These are phyloP conservation scores for Chrysotoxum bicinctum DNA, from an alignment of 2,888 invertebrate species.

Conservation along the genomic window DNA sequence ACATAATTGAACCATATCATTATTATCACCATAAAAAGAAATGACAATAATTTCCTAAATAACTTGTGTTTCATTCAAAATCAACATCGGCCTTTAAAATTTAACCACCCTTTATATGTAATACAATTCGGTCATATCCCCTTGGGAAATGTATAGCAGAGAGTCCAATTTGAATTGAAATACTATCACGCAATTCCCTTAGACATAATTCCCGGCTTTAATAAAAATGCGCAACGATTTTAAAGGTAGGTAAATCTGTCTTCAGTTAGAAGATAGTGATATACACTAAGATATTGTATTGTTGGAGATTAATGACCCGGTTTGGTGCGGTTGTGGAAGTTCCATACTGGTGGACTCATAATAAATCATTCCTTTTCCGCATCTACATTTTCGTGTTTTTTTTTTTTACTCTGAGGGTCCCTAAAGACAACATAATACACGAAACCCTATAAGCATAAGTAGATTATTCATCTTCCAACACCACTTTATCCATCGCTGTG, in stretches of 20 bases:
- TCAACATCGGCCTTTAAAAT: too few species aligned
- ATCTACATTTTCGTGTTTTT: slow-evolving; percentile 43
- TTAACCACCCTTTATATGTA: too few species aligned
- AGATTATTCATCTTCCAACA: slow-evolving; percentile 61
- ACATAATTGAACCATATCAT: too few species aligned
- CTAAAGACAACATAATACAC: slow-evolving; percentile 66
- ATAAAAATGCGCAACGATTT: slow-evolving; percentile 16
- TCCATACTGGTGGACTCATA: slow-evolving; percentile 46
- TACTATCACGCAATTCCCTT: neutral
- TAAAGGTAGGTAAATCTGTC: slow-evolving; percentile 30
- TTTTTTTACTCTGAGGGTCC: slow-evolving; percentile 54
- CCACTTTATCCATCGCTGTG: slow-evolving; percentile 3
- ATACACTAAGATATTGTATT: slow-evolving; percentile 7
- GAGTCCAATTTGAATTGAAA: neutral
- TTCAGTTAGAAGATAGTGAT: slow-evolving; percentile 6
- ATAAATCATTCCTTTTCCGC: slow-evolving; percentile 61
- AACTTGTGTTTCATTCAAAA: too few species aligned
- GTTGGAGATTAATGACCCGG: slow-evolving; percentile 59
- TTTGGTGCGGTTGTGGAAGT: slow-evolving; percentile 13
- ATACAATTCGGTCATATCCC: neutral
- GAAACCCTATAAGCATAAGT: slow-evolving; percentile 61
- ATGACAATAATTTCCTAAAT: too few species aligned
- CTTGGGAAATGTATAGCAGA: neutral
- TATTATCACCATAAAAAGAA: too few species aligned
- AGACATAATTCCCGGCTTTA: slow-evolving; percentile 15